A percentile compares a stretch with the other conserved stretches of the same genome.
Evolutionary conservation across 1,140 invertebrate species (phyloP).

Genomic region (Bacillus rossius): DNA sequence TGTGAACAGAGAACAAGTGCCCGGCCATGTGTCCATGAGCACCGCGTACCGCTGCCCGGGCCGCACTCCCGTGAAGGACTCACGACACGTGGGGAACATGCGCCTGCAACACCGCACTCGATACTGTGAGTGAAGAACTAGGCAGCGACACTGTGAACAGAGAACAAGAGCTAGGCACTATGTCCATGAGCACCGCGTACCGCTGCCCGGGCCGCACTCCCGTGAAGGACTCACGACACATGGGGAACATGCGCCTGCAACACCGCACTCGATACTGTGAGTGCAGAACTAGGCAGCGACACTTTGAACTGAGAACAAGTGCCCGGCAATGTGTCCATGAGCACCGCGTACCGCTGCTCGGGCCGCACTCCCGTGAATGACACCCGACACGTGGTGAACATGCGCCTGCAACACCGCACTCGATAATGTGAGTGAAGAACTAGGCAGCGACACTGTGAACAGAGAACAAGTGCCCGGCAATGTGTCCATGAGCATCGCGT

Average conservation of each 20-base stretch:
- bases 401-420: slow-evolving; percentile 66
- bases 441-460: too few species aligned
- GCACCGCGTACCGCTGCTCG: slow-evolving; percentile 76
- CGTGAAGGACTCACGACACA: slow-evolving; percentile 86
- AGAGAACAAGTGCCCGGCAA: slow-evolving; percentile 54
- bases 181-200: slow-evolving; percentile 94
- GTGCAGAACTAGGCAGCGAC: too few species aligned
- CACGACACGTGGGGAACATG: too few species aligned
- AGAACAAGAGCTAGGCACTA: slow-evolving; percentile 61
- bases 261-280: slow-evolving; percentile 12
- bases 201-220: slow-evolving; percentile 62
- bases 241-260: slow-evolving; percentile 97
- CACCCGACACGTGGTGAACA: slow-evolving; percentile 95
- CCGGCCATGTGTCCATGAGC: slow-evolving; percentile 93
- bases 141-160: too few species aligned
- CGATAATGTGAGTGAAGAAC: too few species aligned
- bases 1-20: too few species aligned
- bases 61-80: too few species aligned
- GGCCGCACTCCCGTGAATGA: slow-evolving; percentile 79
- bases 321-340: slow-evolving; percentile 91
- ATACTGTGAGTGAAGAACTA: too few species aligned
- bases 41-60: slow-evolving; percentile 76
- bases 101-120: too few species aligned
- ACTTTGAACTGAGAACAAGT: too few species aligned
- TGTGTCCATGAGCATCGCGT: slow-evolving; percentile 93